phyloP scores from a whole-genome alignment of 2,797 vertebrate genomes.

The Crypturellus tataupa region DNA sequence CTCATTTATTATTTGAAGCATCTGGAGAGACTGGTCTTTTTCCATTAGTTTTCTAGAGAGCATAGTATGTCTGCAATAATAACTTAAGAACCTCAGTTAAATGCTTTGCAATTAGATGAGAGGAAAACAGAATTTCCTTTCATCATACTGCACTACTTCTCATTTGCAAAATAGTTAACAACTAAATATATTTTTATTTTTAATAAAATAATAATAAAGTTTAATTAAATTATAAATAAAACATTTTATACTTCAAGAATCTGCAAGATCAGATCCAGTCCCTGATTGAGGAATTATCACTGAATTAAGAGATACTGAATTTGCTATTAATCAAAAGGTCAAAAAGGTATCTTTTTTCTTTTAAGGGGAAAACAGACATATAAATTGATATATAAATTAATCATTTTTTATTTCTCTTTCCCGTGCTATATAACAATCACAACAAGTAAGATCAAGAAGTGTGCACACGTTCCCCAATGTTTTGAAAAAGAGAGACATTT shows the following conservation, averaged over 20 bases:
- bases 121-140: neutral
- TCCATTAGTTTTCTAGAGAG: neutral
- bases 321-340: neutral
- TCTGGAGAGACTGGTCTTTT: neutral
- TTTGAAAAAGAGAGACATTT: slow-evolving; percentile 3
- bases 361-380: neutral
- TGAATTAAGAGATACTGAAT: neutral
- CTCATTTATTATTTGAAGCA: neutral
- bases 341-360: neutral
- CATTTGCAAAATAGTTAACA: neutral
- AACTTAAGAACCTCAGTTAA: neutral
- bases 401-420: neutral
- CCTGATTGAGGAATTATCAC: neutral
- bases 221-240: too few relatives aligned
- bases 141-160: neutral
- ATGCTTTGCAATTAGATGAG: neutral
- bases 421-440: neutral
- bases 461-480: neutral
- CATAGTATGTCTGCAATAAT: neutral
- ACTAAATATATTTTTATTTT: too few relatives aligned
- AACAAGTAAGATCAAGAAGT: neutral
- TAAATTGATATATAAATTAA: neutral
- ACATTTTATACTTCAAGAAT: neutral
- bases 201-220: too few relatives aligned
- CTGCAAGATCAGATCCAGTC: neutral